phyloP scores from a whole-genome alignment of 2,888 invertebrate species.

The Biston stratarius region DNA sequence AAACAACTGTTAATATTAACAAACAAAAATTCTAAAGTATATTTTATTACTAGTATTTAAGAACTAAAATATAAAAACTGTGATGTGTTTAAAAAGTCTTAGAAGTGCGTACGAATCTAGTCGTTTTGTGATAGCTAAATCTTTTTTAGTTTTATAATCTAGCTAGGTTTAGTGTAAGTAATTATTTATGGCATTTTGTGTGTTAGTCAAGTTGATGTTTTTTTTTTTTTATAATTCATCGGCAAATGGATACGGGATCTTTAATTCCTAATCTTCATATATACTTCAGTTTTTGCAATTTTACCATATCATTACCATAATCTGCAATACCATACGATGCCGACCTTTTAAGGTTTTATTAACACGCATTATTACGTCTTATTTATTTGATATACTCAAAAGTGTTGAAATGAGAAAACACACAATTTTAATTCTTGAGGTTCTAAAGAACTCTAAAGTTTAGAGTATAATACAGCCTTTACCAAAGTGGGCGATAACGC shows the following conservation, averaged over 20 bases:
- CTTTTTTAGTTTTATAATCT: conserved; percentile 1
- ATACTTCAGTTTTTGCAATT: not conserved
- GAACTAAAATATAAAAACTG: not conserved
- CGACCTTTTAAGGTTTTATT: too few species aligned
- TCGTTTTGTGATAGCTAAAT: conserved; percentile 12
- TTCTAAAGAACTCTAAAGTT: too few species aligned
- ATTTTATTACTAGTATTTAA: not conserved
- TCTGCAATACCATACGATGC: too few species aligned
- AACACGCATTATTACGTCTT: not conserved
- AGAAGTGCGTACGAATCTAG: conserved; percentile 1
- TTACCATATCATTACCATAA: too few species aligned
- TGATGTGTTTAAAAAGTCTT: conserved; percentile 10
- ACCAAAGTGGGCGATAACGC: too few species aligned
- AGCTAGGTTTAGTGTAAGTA: not conserved
- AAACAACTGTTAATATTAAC: not conserved
- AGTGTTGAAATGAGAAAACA: too few species aligned
- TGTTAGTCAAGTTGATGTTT: too few species aligned
- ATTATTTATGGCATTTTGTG: not conserved
- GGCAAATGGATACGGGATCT: too few species aligned
- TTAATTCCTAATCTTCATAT: too few species aligned
- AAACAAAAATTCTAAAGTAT: conserved; percentile 14
- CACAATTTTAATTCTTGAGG: too few species aligned
- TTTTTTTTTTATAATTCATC: too few species aligned
- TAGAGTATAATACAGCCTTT: too few species aligned
- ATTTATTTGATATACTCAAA: not conserved